Evolutionary conservation across 2,888 invertebrate species (phyloP), one percentile per base, ranked within the genome.

Genomic region (Coremacera marginata): DNA sequence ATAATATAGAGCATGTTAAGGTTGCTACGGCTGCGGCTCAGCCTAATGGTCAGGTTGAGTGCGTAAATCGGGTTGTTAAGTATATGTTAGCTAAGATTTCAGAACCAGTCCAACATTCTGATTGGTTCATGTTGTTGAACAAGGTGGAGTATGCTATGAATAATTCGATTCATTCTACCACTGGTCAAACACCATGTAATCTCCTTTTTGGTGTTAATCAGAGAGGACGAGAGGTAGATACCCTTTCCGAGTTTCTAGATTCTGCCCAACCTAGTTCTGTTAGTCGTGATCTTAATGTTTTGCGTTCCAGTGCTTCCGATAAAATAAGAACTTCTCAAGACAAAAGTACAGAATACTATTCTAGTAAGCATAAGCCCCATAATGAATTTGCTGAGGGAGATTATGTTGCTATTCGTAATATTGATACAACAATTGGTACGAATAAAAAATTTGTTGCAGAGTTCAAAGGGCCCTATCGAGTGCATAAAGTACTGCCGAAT

Each of bases 31-130:
- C 70, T 16, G 60, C 70, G 9, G 62, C 76, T 11, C 70, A 70
- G 62, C 70, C 70, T 5, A 76, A 76, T 76, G 76, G 71, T 51
- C 71, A 70, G 31, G 71, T 76, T 3, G 65, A 76, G 25, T 65
- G 71, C 19, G 57, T 71, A 27, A 76, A 71, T 27, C 37, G 71
- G 16, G 67, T 76, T 27, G 25, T 76, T 2, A 76, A 70, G 49
- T 62, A 62, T 14, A 76, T 76, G 70, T 25, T 76, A 14, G 57
- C 68, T 19, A 75, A 75, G 27, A 22, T 74, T n/a, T 19, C 65
- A 9, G 74, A 74, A 31, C 67, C 74, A 0, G 11, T 75, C 9
- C 51, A 68, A 22, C 75, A 75, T 7, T 55, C 67, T 7, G 49
- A 75, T 68, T 57, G 68, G 68, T 14, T 2, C 9, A 2, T 14